Percentiles rank a stretch among this genome's conserved stretches.
Evolutionary conservation across 2,888 invertebrate species (phyloP).

Genomic region (Octonoba sinensis): DNA sequence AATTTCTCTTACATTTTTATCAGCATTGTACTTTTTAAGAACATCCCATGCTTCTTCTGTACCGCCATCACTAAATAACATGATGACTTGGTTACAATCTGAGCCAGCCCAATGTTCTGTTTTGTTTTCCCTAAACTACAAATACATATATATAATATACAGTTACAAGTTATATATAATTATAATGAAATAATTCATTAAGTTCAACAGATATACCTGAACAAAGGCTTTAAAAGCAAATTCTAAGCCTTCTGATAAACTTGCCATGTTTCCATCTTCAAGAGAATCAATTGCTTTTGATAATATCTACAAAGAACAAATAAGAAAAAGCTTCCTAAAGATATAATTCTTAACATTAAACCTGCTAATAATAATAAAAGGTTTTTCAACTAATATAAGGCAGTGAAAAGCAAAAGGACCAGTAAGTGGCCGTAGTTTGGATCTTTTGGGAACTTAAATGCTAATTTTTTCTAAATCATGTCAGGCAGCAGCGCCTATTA

Average conservation of each 20-base stretch:
- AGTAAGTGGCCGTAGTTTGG: too few relatives aligned
- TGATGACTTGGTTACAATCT: constrained; percentile 74
- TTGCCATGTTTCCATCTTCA: constrained; percentile 72
- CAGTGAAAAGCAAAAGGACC: too few relatives aligned
- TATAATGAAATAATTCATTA: neutral
- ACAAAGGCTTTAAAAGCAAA: constrained; percentile 73
- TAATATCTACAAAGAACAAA: constrained; percentile 67
- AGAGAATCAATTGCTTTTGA: constrained; percentile 70
- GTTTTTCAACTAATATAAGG: too few relatives aligned
- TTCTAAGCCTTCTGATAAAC: constrained; percentile 71
- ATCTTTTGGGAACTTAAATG: too few relatives aligned
- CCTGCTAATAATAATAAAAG: too few relatives aligned
- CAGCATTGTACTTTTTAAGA: constrained; percentile 71
- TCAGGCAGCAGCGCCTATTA: too few relatives aligned
- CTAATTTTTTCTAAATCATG: too few relatives aligned
- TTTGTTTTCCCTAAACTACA: constrained; percentile 67
- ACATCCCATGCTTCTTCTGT: constrained; percentile 74
- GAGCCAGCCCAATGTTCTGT: constrained; percentile 70
- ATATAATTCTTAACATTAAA: too few relatives aligned
- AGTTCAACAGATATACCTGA: constrained; percentile 69
- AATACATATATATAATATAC: neutral
- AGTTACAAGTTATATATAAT: neutral
- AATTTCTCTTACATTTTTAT: constrained; percentile 64
- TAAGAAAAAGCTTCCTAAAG: neutral
- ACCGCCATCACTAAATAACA: constrained; percentile 75